Percentiles rank a stretch among this genome's conserved stretches.
Evolutionary conservation across 1,140 invertebrate genomes (phyloP).

Genomic region (Drosophila navojoa): DNA sequence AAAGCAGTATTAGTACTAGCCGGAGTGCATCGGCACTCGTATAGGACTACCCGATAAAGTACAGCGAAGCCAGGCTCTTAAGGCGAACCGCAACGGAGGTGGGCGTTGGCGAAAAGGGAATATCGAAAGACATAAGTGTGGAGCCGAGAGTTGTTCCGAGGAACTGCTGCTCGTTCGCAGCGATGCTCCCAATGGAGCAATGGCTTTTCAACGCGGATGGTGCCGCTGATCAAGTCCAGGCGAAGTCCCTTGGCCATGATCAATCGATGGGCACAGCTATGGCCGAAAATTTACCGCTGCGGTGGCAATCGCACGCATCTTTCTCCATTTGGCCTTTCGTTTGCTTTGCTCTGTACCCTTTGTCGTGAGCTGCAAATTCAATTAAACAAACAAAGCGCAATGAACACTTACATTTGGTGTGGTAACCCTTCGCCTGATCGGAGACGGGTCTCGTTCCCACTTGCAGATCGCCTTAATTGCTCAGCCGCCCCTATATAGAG

Average conservation of each 20-base stretch:
- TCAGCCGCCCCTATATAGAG: slow-evolving; percentile 53
- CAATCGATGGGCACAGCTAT: slow-evolving; percentile 45
- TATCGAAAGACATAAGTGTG: slow-evolving; percentile 45
- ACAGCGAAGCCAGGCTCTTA: slow-evolving; percentile 19
- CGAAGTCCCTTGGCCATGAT: slow-evolving; percentile 35
- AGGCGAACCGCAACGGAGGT: slow-evolving; percentile 55
- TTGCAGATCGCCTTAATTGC: slow-evolving; percentile 54
- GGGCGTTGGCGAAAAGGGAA: slow-evolving; percentile 72
- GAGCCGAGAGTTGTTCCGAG: slow-evolving; percentile 50
- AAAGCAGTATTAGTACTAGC: too few species aligned
- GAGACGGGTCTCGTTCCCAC: not conserved
- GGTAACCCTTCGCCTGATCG: slow-evolving; percentile 26
- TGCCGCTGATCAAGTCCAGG: slow-evolving; percentile 64
- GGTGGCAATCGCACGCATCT: slow-evolving; percentile 52
- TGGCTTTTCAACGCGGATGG: slow-evolving; percentile 76
- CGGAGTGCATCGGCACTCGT: not conserved
- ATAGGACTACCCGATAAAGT: not conserved
- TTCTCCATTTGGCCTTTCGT: slow-evolving; percentile 16
- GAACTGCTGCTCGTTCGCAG: slow-evolving; percentile 48
- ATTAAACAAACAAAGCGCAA: slow-evolving; percentile 64
- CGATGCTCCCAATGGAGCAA: slow-evolving; percentile 19
- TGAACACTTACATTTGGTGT: slow-evolving; percentile 15
- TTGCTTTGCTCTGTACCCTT: slow-evolving; percentile 34
- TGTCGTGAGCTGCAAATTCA: slow-evolving; percentile 70
- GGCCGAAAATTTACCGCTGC: slow-evolving; percentile 65